Evolutionary conservation across 1,140 invertebrate species (phyloP).

Genomic region (Musca domestica): DNA sequence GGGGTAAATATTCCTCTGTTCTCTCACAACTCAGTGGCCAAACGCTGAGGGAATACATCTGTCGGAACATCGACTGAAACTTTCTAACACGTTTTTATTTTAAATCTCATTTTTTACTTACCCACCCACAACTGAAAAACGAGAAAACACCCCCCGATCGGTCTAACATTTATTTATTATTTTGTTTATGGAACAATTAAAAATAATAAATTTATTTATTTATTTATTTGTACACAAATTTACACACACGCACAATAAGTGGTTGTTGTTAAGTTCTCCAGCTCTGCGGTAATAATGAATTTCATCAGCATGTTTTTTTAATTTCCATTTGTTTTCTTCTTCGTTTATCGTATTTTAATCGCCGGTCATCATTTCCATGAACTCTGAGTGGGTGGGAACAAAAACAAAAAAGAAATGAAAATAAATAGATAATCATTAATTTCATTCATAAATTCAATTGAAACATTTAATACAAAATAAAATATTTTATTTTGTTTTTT

Average conservation of each 20-base stretch:
- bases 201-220: constrained; percentile 15
- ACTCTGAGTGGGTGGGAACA: constrained; percentile 61
- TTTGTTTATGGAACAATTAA: constrained; percentile 21
- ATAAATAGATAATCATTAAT: neutral
- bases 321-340: neutral
- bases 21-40: no score
- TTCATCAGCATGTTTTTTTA: neutral
- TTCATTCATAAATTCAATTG: no score
- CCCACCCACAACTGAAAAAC: no score
- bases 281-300: no score
- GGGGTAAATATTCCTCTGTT: no score
- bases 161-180: no score
- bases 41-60: no score
- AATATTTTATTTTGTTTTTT: constrained; percentile 17
- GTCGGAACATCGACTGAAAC: no score
- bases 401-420: neutral
- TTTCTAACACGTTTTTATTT: no score
- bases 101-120: no score
- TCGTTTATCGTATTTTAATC: constrained; percentile 51
- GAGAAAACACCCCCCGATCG: no score
- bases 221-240: constrained; percentile 19
- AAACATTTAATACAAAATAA: constrained; percentile 17
- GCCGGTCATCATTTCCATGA: constrained; percentile 86
- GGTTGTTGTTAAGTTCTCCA: neutral
- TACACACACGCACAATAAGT: neutral